A percentile compares a stretch with the other conserved stretches of the same genome.
phyloP scores from a whole-genome alignment of 1,140 invertebrate species.

The Drosophila guanche region DNA sequence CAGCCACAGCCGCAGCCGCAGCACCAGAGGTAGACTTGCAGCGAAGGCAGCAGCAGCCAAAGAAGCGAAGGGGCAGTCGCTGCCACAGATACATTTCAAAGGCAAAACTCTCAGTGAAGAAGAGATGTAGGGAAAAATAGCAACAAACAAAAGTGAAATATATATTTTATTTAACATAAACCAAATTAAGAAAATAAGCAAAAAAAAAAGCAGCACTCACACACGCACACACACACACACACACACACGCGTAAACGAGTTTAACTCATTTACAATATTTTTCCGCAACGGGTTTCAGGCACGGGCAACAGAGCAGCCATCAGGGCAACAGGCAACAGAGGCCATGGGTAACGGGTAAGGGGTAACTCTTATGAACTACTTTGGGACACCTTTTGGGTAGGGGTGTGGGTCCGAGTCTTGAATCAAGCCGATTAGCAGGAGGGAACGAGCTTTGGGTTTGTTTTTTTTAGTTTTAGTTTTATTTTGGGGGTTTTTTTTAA shows the following conservation, averaged over 20 bases:
- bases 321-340: no score
- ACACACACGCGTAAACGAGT: slow-evolving; percentile 62
- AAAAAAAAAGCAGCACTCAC: slow-evolving; percentile 16
- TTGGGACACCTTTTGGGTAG: slow-evolving; percentile 44
- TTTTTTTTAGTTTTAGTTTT: no score
- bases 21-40: slow-evolving; percentile 25
- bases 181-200: slow-evolving; percentile 13
- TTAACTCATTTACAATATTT: slow-evolving; percentile 72
- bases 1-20: slow-evolving; percentile 39
- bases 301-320: not conserved
- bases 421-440: slow-evolving; percentile 18
- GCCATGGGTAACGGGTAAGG: no score
- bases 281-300: slow-evolving; percentile 47
- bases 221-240: no score
- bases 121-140: slow-evolving; percentile 30
- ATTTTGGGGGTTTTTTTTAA: no score
- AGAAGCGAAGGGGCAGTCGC: slow-evolving; percentile 4
- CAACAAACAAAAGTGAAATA: slow-evolving; percentile 48
- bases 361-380: slow-evolving; percentile 34
- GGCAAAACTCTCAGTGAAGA: slow-evolving; percentile 33
- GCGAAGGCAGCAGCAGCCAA: not conserved
- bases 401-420: slow-evolving; percentile 3
- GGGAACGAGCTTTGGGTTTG: not conserved
- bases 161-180: slow-evolving; percentile 39
- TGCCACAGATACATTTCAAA: slow-evolving; percentile 1